Base-by-base conservation (phyloP, 2,888 invertebrate genomes). In the Leucoptera coffeella region DNA sequence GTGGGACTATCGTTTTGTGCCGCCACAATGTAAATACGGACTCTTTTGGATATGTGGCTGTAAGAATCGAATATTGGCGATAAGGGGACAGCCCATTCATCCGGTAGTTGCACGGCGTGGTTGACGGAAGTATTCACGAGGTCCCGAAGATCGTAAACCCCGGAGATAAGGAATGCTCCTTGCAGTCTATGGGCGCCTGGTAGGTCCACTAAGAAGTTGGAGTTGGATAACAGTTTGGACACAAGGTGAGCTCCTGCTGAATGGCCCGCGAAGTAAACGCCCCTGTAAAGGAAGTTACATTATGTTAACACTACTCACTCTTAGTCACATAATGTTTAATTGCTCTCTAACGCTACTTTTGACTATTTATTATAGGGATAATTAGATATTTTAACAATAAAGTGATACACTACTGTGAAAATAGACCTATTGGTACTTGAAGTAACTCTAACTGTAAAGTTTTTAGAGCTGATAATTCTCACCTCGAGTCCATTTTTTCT, bases 231-330 rank as follows among this genome's bases (percentile, higher is more conserved):
- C 28, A 86, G 47, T 45, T 75, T 77, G 1, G 82, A 77, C 0
- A 82, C 74, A 3, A 93, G 62, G 47, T 91, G 89, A 0, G 81
- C 91, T 0, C 93, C 93, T 1, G 87, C 90, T 5, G 90, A 91
- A 48, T 92, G 91, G 0, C 92, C 93, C 27, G 79, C 78, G 26
- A 88, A 71, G 47, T 78, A 79, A 12, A 91, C 74, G 4, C 75
- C 75, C 35, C 84, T 85, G 53, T 25, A 61, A 73, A 39, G n/a
- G n/a, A n/a, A n/a, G n/a, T n/a, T n/a, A n/a, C n/a, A n/a, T n/a
- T n/a, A n/a, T n/a, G n/a, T n/a, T n/a, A n/a, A n/a, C n/a, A n/a
- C n/a, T n/a, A n/a, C n/a, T n/a, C n/a, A n/a, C n/a, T n/a, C n/a
- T n/a, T n/a, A n/a, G n/a, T n/a, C n/a, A n/a, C n/a, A n/a, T n/a